Base-by-base conservation (phyloP, 2,888 invertebrate genomes). In the Ophion obscuratus region DNA sequence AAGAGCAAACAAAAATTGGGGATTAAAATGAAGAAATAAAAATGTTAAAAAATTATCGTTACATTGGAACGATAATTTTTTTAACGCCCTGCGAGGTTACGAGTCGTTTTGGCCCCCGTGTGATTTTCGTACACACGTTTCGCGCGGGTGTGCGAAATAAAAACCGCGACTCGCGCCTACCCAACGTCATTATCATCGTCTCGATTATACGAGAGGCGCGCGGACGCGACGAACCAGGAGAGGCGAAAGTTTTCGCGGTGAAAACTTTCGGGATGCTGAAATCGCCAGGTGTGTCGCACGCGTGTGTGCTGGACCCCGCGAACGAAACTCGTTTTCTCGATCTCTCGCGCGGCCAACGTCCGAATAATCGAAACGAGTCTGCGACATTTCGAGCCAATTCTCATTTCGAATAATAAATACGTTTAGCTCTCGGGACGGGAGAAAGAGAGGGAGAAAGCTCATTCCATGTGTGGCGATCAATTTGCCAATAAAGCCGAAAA, bases 181-280 rank as follows among this genome's bases (percentile, higher is more conserved):
- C 24, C 66, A 24, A 31, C 14, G 27, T 62, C 24, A 62, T 24
- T 62, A 62, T 27, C 10, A 5, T 10, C 27, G 27, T 62, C 27
- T 78, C 40, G 57, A 47, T 77, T 67, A 59, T 59, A 59, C 59
- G 68, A 47, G n/a, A 36, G 24, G 24, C 27, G 47, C 59, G 61
- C 10, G 36, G 47, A 44, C 53, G 57, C 36, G 74, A 66, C 59
- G 31, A 27, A 61, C 36, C 7, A 17, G 53, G 57, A 73, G 75
- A 76, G 83, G 81, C 80, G 83, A 85, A 85, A 85, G 85, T 85
- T 85, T 85, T 83, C 85, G 76, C 85, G 83, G 85, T 83, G 80
- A 85, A 85, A 85, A 83, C 76, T 85, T 85, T 85, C 83, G 85
- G 85, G 74, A 64, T 44, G 66, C 53, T 77, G 74, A 82, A 82